Evolutionary conservation across 2,888 invertebrate species (phyloP).

Genomic region (Drosophila quinaria): DNA sequence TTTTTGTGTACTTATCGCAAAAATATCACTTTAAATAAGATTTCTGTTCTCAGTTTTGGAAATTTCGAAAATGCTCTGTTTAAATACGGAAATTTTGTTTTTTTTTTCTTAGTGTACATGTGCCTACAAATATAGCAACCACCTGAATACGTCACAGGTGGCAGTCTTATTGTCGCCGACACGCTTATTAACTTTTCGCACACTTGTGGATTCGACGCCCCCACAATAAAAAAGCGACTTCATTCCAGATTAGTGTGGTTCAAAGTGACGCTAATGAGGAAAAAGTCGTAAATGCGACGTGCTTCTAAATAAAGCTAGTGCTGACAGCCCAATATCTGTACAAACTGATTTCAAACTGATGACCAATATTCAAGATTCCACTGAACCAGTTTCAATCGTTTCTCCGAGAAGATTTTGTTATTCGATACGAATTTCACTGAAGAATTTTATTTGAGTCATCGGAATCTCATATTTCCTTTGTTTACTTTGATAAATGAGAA

Average conservation of each 20-base stretch:
- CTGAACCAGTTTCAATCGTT: conserved; percentile 8
- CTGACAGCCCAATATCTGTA: conserved; percentile 11
- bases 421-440: background rate
- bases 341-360: conserved; percentile 4
- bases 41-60: no score
- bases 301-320: conserved; percentile 7
- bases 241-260: conserved; percentile 10
- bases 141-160: conserved; percentile 23
- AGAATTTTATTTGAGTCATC: background rate
- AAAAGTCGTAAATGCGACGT: conserved; percentile 9
- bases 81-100: no score
- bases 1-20: no score
- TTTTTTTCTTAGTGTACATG: background rate
- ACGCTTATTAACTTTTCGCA: conserved; percentile 55
- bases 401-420: background rate
- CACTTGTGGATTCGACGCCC: conserved; percentile 58
- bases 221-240: background rate
- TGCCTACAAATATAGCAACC: background rate
- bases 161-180: conserved; percentile 28
- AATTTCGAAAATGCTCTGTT: no score
- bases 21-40: no score
- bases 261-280: conserved; percentile 35
- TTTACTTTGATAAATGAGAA: no score
- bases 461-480: background rate
- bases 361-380: background rate